Evolutionary conservation across 2,888 invertebrate species (phyloP).

Genomic region (Leptinotarsa peninsularis): DNA sequence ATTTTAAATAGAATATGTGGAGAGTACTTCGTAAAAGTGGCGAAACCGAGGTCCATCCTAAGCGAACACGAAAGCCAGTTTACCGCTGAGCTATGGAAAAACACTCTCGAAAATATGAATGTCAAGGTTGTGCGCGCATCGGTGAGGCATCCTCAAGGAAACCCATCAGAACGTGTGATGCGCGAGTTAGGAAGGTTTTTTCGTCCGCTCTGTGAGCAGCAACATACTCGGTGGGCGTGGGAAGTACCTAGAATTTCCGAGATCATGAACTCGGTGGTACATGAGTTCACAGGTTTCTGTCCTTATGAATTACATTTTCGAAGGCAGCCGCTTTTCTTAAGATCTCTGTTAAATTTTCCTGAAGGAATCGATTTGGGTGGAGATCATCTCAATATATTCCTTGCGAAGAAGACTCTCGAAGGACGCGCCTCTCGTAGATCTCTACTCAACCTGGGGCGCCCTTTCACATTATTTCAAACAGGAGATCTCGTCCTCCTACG

Average conservation of each 20-base stretch:
- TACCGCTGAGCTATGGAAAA: too few relatives aligned
- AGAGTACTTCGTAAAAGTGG: too few relatives aligned
- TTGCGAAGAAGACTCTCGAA: background rate
- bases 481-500: background rate
- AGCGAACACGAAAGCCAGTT: too few relatives aligned
- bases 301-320: background rate
- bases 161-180: too few relatives aligned
- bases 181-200: background rate
- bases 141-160: too few relatives aligned
- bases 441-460: too few relatives aligned
- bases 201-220: background rate
- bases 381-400: background rate
- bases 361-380: background rate
- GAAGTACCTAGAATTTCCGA: background rate
- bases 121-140: too few relatives aligned
- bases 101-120: too few relatives aligned
- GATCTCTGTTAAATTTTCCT: background rate
- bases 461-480: too few relatives aligned
- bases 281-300: background rate
- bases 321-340: background rate
- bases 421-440: background rate
- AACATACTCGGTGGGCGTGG: background rate
- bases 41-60: too few relatives aligned
- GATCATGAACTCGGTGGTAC: background rate
- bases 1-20: too few relatives aligned